Evolutionary conservation across 2,113 vertebrate genomes (phyloP).

Genomic region (Enhydra lutris): DNA sequence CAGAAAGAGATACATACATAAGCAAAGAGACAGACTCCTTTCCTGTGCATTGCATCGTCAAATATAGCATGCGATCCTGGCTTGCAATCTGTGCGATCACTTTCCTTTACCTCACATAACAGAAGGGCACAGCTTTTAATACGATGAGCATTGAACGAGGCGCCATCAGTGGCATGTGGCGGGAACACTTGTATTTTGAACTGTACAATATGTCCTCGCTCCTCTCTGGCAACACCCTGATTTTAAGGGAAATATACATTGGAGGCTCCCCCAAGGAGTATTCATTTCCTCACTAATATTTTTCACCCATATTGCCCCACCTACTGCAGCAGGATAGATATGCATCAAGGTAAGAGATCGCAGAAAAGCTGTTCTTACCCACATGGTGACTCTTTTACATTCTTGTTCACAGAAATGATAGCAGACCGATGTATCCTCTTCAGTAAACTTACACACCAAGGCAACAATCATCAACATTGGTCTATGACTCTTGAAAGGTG

Average conservation of each 20-base stretch:
- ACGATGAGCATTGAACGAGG: slow-evolving; percentile 48
- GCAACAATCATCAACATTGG: slow-evolving; percentile 43
- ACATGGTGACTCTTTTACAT: background rate
- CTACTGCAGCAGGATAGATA: background rate
- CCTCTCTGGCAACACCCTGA: slow-evolving; percentile 14
- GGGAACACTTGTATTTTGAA: slow-evolving; percentile 67
- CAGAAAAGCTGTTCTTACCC: background rate
- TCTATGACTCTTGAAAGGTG: slow-evolving; percentile 69
- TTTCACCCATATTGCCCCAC: background rate
- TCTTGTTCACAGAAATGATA: slow-evolving; percentile 6
- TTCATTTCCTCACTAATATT: slow-evolving; percentile 41
- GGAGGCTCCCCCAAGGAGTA: background rate
- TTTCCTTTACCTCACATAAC: slow-evolving; percentile 64
- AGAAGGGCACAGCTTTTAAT: slow-evolving; percentile 71
- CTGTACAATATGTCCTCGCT: slow-evolving; percentile 68
- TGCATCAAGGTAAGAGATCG: background rate
- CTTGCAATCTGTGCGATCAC: slow-evolving; percentile 52
- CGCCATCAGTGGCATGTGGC: slow-evolving; percentile 56
- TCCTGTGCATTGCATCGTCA: slow-evolving; percentile 37
- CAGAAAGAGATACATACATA: background rate
- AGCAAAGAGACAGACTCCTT: slow-evolving; percentile 4
- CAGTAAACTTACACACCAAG: slow-evolving; percentile 14
- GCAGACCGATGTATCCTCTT: background rate
- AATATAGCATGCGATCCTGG: slow-evolving; percentile 47
- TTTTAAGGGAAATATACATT: slow-evolving; percentile 39